Percentiles rank a stretch among this genome's conserved stretches.
Evolutionary conservation across 1,140 invertebrate genomes (phyloP).

Genomic region (Drosophila tsacasi): DNA sequence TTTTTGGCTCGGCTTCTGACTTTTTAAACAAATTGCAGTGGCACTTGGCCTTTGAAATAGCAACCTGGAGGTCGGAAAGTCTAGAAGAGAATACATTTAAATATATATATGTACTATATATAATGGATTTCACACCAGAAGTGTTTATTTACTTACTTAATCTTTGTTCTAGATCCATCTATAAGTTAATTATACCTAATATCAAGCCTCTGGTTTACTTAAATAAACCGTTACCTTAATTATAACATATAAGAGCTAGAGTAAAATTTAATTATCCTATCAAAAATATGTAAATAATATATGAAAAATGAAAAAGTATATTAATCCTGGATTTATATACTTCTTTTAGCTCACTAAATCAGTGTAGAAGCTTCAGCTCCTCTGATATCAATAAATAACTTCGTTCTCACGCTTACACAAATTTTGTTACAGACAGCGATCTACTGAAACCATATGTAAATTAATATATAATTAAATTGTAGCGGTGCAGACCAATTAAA

Average conservation of each 20-base stretch:
- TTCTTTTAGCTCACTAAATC: background rate
- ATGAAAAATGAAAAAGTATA: too few relatives aligned
- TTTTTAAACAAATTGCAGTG: constrained; percentile 69
- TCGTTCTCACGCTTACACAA: constrained; percentile 8
- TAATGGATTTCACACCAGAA: constrained; percentile 5
- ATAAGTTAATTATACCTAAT: too few relatives aligned
- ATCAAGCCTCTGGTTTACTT: background rate
- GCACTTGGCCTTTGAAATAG: constrained; percentile 62
- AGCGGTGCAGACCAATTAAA: background rate
- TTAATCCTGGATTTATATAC: too few relatives aligned
- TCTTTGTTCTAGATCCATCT: background rate
- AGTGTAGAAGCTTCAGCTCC: background rate
- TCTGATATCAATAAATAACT: background rate
- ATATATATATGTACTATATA: background rate
- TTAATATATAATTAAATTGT: constrained; percentile 25
- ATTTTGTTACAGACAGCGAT: background rate
- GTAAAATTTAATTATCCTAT: too few relatives aligned
- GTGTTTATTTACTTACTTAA: constrained; percentile 3
- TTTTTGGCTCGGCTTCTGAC: constrained; percentile 27
- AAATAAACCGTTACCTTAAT: background rate
- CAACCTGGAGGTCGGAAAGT: constrained; percentile 30
- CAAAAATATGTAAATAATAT: too few relatives aligned
- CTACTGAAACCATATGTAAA: constrained; percentile 11
- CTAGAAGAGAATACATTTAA: background rate
- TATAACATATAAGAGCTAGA: too few relatives aligned